Evolutionary conservation across 37 sponge, comb jelly and placozoan genomes (phyloP), one percentile per base, ranked within the genome.

Genomic region (Spongia lamella): DNA sequence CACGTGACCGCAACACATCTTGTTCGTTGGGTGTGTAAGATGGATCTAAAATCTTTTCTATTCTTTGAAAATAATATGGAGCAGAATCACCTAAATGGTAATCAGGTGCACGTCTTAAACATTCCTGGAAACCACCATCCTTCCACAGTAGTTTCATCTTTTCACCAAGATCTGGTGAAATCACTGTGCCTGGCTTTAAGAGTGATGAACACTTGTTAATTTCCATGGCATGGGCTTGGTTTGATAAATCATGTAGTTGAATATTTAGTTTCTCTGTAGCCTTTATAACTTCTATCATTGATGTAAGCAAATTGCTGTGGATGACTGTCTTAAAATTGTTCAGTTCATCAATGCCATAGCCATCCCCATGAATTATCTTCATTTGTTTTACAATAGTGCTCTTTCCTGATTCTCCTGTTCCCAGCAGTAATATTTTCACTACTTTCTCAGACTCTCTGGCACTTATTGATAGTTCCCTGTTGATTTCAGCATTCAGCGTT

Each of bases 341-440:
- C 61, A 93, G 78, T 57, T 93, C 98, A 51, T 81, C 56, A 11
- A 76, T 47, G 1, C 82, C 68, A 70, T 91, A 97, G 11, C 98
- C 98, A 69, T 93, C 92, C 47, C 98, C 89, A 56, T 97, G 94
- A 47, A 97, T 97, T 47, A 97, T 97, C 83, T 97, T 97, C 98
- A 97, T 97, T 79, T 97, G 98, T 52, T 93, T 93, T 39, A 97
- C 98, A 36, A 97, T 83, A n/a, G 98, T 97, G 52, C 98, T 97
- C 78, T 97, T 97, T 0, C 98, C 98, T 0, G 92, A 91, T 77
- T 97, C 98, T 2, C 98, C 98, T 67, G 98, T 94, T 91, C 95
- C 95, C 38, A 94, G 68, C 35, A 96, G 71, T 0, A 96, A 79
- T n/a, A 96, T 93, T 64, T 96, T 96, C 83, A 96, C 88, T 19